phyloP scores from a whole-genome alignment of 2,797 vertebrate species.

The Babyrousa celebensis region DNA sequence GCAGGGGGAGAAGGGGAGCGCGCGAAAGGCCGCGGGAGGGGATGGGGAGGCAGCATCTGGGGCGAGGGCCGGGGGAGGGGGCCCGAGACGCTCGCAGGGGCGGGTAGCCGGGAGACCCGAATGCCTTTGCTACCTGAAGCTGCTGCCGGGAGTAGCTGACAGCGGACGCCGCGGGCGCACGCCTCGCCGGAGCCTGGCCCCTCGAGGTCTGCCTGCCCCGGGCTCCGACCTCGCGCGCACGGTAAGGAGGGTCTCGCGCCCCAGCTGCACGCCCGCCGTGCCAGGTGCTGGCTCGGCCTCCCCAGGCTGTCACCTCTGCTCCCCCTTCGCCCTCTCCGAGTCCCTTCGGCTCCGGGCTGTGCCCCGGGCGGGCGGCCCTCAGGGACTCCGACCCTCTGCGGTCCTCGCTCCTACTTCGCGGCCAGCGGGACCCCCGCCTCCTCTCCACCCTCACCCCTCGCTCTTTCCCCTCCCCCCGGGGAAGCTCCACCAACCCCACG shows the following conservation, averaged over 20 bases:
- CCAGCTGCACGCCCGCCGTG: background rate
- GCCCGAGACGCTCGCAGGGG: background rate
- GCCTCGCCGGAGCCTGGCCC: background rate
- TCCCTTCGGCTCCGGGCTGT: background rate
- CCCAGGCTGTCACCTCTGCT: background rate
- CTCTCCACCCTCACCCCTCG: background rate
- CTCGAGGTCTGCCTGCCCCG: background rate
- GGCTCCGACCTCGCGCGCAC: background rate
- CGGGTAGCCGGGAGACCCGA: background rate
- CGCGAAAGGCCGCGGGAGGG: background rate
- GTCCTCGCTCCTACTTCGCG: too few species aligned
- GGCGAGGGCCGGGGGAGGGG: background rate
- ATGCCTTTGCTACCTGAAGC: background rate
- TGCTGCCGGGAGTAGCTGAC: background rate
- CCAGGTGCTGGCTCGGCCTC: background rate
- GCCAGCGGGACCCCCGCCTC: background rate
- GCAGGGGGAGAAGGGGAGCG: slow-evolving; percentile 68
- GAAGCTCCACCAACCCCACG: background rate
- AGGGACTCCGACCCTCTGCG: background rate
- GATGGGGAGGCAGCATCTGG: background rate
- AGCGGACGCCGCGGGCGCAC: background rate
- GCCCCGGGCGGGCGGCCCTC: background rate
- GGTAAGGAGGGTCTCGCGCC: slow-evolving; percentile 70
- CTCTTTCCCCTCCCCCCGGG: fast-evolving
- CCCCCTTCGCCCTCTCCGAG: fast-evolving